These are phyloP conservation scores for Anastatus disparis DNA, from an alignment of 1,140 invertebrate genomes.

Conservation along the genomic window DNA sequence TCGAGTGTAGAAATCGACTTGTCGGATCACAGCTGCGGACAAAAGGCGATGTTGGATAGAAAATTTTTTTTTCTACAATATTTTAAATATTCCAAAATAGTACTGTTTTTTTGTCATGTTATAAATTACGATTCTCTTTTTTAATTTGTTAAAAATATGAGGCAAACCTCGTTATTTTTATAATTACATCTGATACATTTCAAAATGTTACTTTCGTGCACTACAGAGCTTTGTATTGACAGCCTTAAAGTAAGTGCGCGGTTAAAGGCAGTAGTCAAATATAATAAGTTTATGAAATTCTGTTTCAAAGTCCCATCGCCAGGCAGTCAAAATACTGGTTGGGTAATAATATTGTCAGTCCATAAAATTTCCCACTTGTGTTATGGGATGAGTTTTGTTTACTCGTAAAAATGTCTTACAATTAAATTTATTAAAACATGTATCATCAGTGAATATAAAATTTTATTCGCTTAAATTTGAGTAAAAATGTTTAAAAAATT, in stretches of 20 bases:
- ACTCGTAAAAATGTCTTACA: slow-evolving; percentile 21
- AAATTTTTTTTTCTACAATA: not conserved
- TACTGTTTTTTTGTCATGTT: not conserved
- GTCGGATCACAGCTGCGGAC: slow-evolving; percentile 41
- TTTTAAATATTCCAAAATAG: slow-evolving; percentile 10
- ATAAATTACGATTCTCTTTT: not conserved
- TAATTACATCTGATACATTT: not conserved
- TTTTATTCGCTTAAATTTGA: not conserved
- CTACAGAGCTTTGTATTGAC: slow-evolving; percentile 29
- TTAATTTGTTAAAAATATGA: slow-evolving; percentile 18
- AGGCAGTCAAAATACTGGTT: slow-evolving; percentile 38
- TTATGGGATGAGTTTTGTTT: slow-evolving; percentile 20
- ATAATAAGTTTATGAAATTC: too few species aligned
- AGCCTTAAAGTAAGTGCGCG: slow-evolving; percentile 22
- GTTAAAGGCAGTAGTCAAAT: slow-evolving; percentile 10
- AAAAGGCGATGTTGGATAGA: slow-evolving; percentile 22
- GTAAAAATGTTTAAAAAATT: slow-evolving; percentile 22
- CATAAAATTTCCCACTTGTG: slow-evolving; percentile 19
- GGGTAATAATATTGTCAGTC: slow-evolving; percentile 38
- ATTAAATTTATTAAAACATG: slow-evolving; percentile 20
- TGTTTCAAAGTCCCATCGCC: slow-evolving; percentile 2
- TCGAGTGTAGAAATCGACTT: slow-evolving; percentile 16
- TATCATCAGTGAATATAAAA: slow-evolving; percentile 10
- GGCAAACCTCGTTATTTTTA: not conserved
- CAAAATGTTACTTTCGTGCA: slow-evolving; percentile 13